A percentile compares a stretch with the other conserved stretches of the same genome.
These are phyloP conservation scores for Papilio machaon DNA, from an alignment of 1,140 invertebrate species.

Conservation along the genomic window DNA sequence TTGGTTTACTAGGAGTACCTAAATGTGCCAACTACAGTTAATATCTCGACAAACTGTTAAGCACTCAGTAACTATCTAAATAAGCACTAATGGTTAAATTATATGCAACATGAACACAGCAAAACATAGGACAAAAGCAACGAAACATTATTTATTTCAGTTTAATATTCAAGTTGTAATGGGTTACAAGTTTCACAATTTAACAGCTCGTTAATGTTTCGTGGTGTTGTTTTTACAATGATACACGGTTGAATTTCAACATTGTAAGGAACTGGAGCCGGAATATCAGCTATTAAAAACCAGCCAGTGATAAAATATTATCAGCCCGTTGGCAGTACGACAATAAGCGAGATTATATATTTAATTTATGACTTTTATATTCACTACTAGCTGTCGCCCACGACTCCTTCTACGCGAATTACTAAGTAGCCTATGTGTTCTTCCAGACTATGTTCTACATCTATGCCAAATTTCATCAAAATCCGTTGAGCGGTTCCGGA, in stretches of 20 bases:
- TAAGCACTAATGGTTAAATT: neutral
- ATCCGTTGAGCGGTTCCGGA: too few relatives aligned
- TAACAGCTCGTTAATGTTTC: neutral
- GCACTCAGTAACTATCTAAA: neutral
- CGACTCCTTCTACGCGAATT: too few relatives aligned
- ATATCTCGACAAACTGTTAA: neutral
- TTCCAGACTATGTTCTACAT: too few relatives aligned
- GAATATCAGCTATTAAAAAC: neutral
- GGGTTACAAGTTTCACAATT: constrained; percentile 11
- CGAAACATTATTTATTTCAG: constrained; percentile 1
- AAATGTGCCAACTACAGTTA: too few relatives aligned
- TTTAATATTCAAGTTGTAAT: neutral
- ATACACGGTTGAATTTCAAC: neutral
- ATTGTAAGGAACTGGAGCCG: neutral
- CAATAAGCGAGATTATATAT: neutral
- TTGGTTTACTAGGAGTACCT: too few relatives aligned
- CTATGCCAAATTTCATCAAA: too few relatives aligned
- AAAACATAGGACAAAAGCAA: neutral
- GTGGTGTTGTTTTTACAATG: neutral
- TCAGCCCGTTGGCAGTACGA: neutral
- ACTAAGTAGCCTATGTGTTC: too few relatives aligned
- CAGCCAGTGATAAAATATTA: neutral
- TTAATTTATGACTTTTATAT: neutral
- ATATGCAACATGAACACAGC: neutral
- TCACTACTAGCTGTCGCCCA: neutral